Evolutionary conservation across 2,888 invertebrate species (phyloP), one percentile per base, ranked within the genome.

Genomic region (Keiferia lycopersicella): DNA sequence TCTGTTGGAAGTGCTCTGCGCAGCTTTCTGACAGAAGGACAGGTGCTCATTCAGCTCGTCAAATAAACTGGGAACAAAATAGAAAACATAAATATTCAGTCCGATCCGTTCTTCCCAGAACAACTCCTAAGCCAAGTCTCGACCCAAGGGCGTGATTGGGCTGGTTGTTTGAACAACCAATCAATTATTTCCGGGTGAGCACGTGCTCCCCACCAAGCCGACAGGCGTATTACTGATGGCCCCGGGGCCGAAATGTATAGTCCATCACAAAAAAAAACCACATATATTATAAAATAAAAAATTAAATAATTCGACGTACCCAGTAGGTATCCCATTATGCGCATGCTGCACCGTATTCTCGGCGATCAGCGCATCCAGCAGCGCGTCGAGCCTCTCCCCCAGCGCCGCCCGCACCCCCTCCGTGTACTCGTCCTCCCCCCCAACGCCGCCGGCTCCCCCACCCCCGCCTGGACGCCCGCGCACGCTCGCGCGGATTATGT

Each of bases 31-130:
- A 82, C 96, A 94, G 90, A 95, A 94, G 72, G 93, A 88, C 63
- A 95, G 92, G 84, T 97, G 95, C 82, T 95, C 95, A 76, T 93
- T 93, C 65, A 96, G 85, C 76, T 96, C 96, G 70, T 95, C 94
- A 75, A 95, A 94, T 63, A 94, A 80, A 65, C 92, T 92, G 84
- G 1, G 83, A 84, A 50, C 50, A 50, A 20, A 18, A 50, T 2
- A n/a, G 8, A 20, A 7, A 18, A 20, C 11, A 16, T n/a, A 18
- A 18, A 48, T 48, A n/a, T n/a, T n/a, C n/a, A n/a, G n/a, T n/a
- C n/a, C n/a, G n/a, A n/a, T n/a, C n/a, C n/a, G n/a, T n/a, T n/a
- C n/a, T n/a, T n/a, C n/a, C n/a, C n/a, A n/a, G n/a, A n/a, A n/a
- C n/a, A n/a, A n/a, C n/a, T n/a, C n/a, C n/a, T n/a, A n/a, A n/a